phyloP scores from a whole-genome alignment of 2,113 vertebrate genomes.

The Mesitornis unicolor region DNA sequence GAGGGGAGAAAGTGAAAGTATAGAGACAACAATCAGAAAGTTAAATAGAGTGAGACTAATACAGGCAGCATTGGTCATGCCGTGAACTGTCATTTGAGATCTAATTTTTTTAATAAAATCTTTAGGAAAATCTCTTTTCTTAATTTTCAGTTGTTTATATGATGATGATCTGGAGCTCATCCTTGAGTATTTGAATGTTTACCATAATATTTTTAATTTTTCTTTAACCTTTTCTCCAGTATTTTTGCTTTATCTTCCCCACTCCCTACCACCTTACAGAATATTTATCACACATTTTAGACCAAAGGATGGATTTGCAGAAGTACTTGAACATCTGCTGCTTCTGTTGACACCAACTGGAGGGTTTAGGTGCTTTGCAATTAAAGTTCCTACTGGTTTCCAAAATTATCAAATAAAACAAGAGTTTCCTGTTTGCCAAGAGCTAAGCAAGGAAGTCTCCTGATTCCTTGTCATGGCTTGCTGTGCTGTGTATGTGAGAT shows the following conservation, averaged over 20 bases:
- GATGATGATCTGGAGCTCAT: not conserved
- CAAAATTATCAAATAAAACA: not conserved
- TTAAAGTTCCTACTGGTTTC: not conserved
- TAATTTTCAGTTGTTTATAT: not conserved
- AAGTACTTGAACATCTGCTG: not conserved
- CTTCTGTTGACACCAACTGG: not conserved
- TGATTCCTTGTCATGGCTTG: not conserved
- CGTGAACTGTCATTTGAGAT: not conserved
- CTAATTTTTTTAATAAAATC: not conserved
- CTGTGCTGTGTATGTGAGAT: not conserved
- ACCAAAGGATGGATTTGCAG: not conserved
- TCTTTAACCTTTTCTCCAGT: accelerated
- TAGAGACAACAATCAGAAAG: not conserved
- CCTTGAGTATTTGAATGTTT: not conserved
- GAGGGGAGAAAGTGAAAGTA: not conserved
- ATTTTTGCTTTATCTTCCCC: not conserved
- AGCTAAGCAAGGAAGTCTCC: not conserved
- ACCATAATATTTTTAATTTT: not conserved
- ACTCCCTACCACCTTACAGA: accelerated
- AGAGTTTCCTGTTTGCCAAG: not conserved
- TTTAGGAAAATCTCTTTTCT: not conserved
- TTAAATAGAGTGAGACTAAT: not conserved
- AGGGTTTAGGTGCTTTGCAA: not conserved
- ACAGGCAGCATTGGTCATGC: not conserved
- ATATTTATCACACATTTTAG: not conserved